Percentiles rank a stretch among this genome's conserved stretches.
phyloP scores from a whole-genome alignment of 2,888 invertebrate genomes.

The Drosophila testacea region DNA sequence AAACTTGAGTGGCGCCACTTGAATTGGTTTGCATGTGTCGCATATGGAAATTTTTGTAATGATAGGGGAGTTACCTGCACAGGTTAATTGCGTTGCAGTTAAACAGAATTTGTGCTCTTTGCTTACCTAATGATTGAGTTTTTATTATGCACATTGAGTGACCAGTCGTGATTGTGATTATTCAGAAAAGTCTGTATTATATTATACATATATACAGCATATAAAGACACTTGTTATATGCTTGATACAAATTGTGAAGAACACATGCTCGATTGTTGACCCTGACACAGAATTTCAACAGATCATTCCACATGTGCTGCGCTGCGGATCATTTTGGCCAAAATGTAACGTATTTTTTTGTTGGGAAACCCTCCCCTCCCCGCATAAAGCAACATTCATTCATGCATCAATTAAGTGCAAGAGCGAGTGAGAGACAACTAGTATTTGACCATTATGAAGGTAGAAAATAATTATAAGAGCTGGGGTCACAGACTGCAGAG shows the following conservation, averaged over 20 bases:
- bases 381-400: constrained; percentile 7
- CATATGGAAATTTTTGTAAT: constrained; percentile 69
- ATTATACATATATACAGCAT: not conserved
- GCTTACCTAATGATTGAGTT: constrained; percentile 18
- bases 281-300: constrained; percentile 35
- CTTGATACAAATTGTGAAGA: not conserved
- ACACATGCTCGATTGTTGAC: constrained; percentile 23
- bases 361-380: not conserved
- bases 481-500: constrained; percentile 28
- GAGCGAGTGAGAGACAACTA: constrained; percentile 7
- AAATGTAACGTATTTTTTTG: constrained; percentile 33
- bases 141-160: constrained; percentile 25
- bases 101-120: constrained; percentile 11
- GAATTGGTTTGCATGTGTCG: constrained; percentile 60
- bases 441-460: constrained; percentile 17
- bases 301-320: constrained; percentile 23
- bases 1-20: constrained; percentile 27
- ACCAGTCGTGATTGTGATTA: constrained; percentile 13
- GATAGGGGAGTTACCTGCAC: constrained; percentile 57
- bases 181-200: not conserved
- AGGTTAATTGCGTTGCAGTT: constrained; percentile 34
- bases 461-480: constrained; percentile 27
- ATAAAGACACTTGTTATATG: not conserved
- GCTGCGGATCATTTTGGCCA: not conserved
- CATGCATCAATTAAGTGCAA: constrained; percentile 15